Evolutionary conservation across 2,113 vertebrate species (phyloP), one percentile per base, ranked within the genome.

Genomic region (Zootoca vivipara): DNA sequence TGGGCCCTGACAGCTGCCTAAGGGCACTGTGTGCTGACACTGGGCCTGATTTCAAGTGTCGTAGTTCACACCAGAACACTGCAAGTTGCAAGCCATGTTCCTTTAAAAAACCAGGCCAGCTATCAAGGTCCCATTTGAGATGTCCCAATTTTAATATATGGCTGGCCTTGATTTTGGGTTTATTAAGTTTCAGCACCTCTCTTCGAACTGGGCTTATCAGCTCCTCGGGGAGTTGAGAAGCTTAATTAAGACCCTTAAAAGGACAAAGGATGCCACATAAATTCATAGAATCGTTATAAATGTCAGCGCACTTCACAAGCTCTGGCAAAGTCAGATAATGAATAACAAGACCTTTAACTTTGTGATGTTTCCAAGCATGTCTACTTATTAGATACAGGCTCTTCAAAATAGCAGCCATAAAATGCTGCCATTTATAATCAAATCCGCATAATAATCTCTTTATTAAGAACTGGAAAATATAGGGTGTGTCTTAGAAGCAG

Each of bases 201-300:
- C 30, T 67, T 86, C 82, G 30, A 91, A 91, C 58, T 28, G 62
- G 67, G 70, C 90, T 93, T 90, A 85, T 88, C 35, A 75, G 46
- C 91, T 90, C 85, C 80, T 88, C 77, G 52, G 90, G 89, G 87
- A 92, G 86, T 83, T 88, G 85, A 90, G 83, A 91, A 94, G 67
- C 84, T 92, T 94, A 93, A 93, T 96, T 93, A 95, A 94, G 93
- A 94, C 89, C 92, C 88, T 95, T 93, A 90, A 91, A 94, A 95
- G 90, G 90, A 95, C 92, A 92, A 93, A 93, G 93, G 89, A 91
- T 95, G 91, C 87, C 72, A 79, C 74, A 90, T 94, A 95, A 95
- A 94, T 92, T 93, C 82, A 79, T 72, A 77, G 81, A 78, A 93
- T 94, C 93, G 92, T 95, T 94, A 93, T 89, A 95, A 96, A 95